Conservation (phyloP, 2,113 vertebrate genomes). For the Lipophrys pholis region DNA sequence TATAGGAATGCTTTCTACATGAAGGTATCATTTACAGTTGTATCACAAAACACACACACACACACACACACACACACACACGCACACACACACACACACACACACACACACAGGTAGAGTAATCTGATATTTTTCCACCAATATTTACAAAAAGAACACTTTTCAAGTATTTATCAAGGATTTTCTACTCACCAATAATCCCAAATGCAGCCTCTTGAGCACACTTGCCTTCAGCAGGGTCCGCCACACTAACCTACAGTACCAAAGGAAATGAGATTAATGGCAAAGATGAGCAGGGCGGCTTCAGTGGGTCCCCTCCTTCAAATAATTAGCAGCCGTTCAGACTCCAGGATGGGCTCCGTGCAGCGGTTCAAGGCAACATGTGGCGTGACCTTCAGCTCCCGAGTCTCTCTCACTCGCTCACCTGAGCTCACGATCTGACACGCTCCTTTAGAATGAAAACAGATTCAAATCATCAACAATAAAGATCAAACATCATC, state of each 20-base stretch:
- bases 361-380: conserved; percentile 73
- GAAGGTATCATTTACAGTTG: too few relatives aligned
- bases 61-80: background rate
- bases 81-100: too few relatives aligned
- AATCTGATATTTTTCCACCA: background rate
- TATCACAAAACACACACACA: background rate
- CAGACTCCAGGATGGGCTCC: conserved; percentile 79
- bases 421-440: conserved; percentile 10
- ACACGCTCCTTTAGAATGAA: background rate
- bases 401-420: conserved; percentile 47
- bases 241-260: conserved; percentile 52
- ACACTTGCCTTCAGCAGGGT: conserved; percentile 37
- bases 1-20: background rate
- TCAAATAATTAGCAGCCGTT: conserved; percentile 78
- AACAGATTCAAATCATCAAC: background rate
- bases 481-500: background rate
- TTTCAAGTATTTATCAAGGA: background rate
- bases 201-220: conserved; percentile 17
- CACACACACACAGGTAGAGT: too few relatives aligned
- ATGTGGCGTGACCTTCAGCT: conserved; percentile 82
- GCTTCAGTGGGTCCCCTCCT: conserved; percentile 76
- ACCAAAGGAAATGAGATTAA: conserved; percentile 63
- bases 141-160: conserved; percentile 16
- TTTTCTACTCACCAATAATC: conserved; percentile 66
- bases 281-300: conserved; percentile 63